Base-by-base conservation (phyloP, 2,113 vertebrate genomes). In the Cervus canadensis region DNA sequence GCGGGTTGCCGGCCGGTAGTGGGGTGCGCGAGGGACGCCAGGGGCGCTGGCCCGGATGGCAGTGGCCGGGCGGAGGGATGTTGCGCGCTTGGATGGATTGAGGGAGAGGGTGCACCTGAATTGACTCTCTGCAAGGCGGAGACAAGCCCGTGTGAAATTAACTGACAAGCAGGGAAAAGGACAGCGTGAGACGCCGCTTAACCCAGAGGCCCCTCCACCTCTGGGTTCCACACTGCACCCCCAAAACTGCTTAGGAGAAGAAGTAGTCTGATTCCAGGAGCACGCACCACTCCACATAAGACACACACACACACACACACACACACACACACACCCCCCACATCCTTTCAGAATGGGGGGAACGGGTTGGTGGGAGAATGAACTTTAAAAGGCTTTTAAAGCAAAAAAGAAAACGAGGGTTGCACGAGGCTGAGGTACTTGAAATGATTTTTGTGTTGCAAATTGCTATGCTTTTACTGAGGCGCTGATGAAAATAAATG, bases 401-500 rank as follows among this genome's bases (percentile, higher is more conserved):
- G 97, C 96, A 97, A 98, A 98, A 97, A 98, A 43, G 52, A 95
- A 98, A 98, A 98, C 94, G 96, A 97, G 98, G 96, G 95, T 96
- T 98, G 98, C 97, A 90, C 91, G 98, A 98, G 98, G 98, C 98
- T 98, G 98, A 94, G 95, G 89, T 98, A 98, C 98, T 99, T 99
- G 98, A 99, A 98, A 98, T 98, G 98, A 99, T 99, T 98, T 98
- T 99, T 98, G 98, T 98, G 97, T 98, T 99, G 98, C 98, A 99
- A 99, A 99, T 99, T 99, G 98, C 98, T 97, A 79, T 97, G 98
- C 98, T 99, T 98, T 99, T 98, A 98, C 98, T 92, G 98, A 98
- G 97, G 98, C 98, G 98, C 98, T 98, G 98, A 99, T 99, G 98
- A 98, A 99, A 99, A 99, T 98, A 99, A 99, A 99, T 98, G 98